Evolutionary conservation across 2,888 invertebrate species (phyloP).

Genomic region (Protophormia terraenovae): DNA sequence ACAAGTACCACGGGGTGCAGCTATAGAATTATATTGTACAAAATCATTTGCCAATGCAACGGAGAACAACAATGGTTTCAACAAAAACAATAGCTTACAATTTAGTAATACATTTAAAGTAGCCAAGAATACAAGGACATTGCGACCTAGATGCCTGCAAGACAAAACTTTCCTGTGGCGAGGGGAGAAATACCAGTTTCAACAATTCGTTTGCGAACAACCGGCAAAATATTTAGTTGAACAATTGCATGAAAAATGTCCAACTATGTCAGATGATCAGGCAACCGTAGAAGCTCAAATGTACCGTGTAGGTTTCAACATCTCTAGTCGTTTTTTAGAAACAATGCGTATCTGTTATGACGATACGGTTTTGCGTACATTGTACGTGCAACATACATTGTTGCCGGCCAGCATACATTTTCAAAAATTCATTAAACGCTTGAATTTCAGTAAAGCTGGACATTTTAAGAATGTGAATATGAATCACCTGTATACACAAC

Average conservation of each 20-base stretch:
- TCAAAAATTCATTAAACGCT: slow-evolving; percentile 79
- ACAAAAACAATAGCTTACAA: not conserved
- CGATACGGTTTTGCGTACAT: slow-evolving; percentile 75
- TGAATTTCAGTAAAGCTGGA: slow-evolving; percentile 77
- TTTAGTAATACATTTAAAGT: slow-evolving; percentile 43
- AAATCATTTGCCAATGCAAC: slow-evolving; percentile 66
- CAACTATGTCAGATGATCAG: slow-evolving; percentile 57
- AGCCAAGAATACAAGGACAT: slow-evolving; percentile 54
- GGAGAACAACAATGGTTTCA: not conserved
- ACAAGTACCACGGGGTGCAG: slow-evolving; percentile 72
- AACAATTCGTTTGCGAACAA: slow-evolving; percentile 71
- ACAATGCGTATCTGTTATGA: slow-evolving; percentile 81
- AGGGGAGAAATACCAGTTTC: slow-evolving; percentile 71
- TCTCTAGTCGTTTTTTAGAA: slow-evolving; percentile 76
- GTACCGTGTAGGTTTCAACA: slow-evolving; percentile 80
- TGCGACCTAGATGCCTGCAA: slow-evolving; percentile 72
- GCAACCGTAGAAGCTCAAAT: slow-evolving; percentile 71
- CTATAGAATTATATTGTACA: slow-evolving; percentile 77
- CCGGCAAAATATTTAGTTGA: slow-evolving; percentile 72
- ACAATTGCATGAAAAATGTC: slow-evolving; percentile 70
- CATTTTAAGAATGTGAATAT: slow-evolving; percentile 77
- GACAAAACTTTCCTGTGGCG: slow-evolving; percentile 71
- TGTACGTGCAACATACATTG: slow-evolving; percentile 78
- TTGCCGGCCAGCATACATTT: slow-evolving; percentile 80
- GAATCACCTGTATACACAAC: slow-evolving; percentile 76